Conservation (phyloP, 2,888 invertebrate genomes). For the Sarcophaga variegata region DNA sequence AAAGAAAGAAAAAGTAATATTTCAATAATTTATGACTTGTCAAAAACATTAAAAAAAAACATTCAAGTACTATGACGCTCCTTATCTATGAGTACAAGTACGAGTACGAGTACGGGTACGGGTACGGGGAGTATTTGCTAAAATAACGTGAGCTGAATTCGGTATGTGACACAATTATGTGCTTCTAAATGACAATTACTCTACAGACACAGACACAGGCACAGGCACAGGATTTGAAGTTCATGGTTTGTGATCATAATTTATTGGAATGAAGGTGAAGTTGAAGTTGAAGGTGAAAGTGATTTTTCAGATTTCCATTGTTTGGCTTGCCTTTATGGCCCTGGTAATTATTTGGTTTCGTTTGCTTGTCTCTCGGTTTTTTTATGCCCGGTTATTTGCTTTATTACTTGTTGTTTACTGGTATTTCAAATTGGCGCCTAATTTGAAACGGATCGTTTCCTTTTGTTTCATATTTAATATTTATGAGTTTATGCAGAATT, state of each 20-base stretch:
- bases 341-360: not conserved
- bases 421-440: slow-evolving; percentile 64
- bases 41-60: slow-evolving; percentile 43
- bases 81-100: no score
- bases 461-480: slow-evolving; percentile 72
- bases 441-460: slow-evolving; percentile 47
- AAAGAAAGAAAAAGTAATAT: slow-evolving; percentile 14
- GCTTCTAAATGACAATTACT: slow-evolving; percentile 14
- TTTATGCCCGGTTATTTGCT: slow-evolving; percentile 13
- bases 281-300: slow-evolving; percentile 61
- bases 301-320: not conserved
- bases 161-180: slow-evolving; percentile 57
- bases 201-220: not conserved
- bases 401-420: slow-evolving; percentile 62
- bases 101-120: not conserved
- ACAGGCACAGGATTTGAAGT: slow-evolving; percentile 34
- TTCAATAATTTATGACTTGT: slow-evolving; percentile 60
- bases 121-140: slow-evolving; percentile 19
- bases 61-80: no score
- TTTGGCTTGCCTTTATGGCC: slow-evolving; percentile 18
- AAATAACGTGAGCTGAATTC: slow-evolving; percentile 64
- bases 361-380: no score
- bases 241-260: slow-evolving; percentile 44
- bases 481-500: slow-evolving; percentile 80
- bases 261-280: not conserved